These are phyloP conservation scores for Perca schrenkii DNA, from an alignment of 2,113 vertebrate genomes.

Conservation along the genomic window DNA sequence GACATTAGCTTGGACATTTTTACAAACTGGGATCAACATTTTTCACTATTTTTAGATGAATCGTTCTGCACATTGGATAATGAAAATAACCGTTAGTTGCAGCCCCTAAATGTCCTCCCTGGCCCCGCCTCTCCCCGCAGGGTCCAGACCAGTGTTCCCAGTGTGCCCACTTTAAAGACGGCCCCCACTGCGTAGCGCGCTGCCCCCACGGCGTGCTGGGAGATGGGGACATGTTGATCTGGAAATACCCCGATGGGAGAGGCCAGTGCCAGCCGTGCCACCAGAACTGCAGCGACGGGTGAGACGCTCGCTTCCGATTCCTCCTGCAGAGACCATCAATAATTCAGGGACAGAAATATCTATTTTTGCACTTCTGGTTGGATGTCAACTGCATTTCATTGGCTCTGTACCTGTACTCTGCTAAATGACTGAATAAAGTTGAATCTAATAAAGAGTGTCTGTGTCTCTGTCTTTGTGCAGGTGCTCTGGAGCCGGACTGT, in stretches of 20 bases:
- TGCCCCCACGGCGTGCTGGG: conserved; percentile 88
- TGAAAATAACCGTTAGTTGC: too few relatives aligned
- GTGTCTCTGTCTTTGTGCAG: conserved; percentile 49
- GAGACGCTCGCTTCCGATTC: conserved; percentile 10
- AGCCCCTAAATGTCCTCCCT: too few relatives aligned
- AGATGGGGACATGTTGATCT: conserved; percentile 86
- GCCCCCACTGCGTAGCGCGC: conserved; percentile 88
- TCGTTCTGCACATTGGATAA: too few relatives aligned
- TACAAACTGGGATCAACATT: too few relatives aligned
- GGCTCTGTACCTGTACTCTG: too few relatives aligned
- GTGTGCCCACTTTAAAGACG: conserved; percentile 89
- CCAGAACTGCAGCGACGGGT: conserved; percentile 91
- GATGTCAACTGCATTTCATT: too few relatives aligned
- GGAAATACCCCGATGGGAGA: conserved; percentile 87
- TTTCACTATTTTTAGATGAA: too few relatives aligned
- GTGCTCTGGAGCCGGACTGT: conserved; percentile 69
- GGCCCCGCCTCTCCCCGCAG: conserved; percentile 67
- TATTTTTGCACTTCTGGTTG: too few relatives aligned
- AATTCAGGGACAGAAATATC: too few relatives aligned
- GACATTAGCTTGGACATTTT: too few relatives aligned
- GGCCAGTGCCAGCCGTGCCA: conserved; percentile 89
- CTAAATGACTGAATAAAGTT: too few relatives aligned
- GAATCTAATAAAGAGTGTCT: background rate
- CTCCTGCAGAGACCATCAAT: too few relatives aligned
- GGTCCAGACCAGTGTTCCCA: conserved; percentile 87